Conservation (phyloP, 2,113 vertebrate species). For the Oophaga pumilio region DNA sequence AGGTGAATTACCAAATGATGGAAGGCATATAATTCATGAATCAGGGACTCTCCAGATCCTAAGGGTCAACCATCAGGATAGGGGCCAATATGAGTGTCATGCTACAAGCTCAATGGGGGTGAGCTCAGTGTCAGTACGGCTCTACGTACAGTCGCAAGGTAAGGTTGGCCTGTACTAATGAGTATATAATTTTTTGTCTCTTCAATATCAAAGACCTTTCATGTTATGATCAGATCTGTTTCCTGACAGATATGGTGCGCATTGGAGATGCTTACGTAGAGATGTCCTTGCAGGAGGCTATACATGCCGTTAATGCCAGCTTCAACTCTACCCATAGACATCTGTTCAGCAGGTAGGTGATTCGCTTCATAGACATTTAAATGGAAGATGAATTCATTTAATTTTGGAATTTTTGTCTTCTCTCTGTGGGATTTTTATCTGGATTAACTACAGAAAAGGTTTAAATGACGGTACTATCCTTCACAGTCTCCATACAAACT, state of each 20-base stretch:
- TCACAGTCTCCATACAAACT: background rate
- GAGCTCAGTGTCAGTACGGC: slow-evolving; percentile 58
- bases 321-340: slow-evolving; percentile 71
- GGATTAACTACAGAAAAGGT: background rate
- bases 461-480: background rate
- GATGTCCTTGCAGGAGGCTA: slow-evolving; percentile 69
- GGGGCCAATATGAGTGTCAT: slow-evolving; percentile 72
- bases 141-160: slow-evolving; percentile 68
- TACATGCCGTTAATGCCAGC: slow-evolving; percentile 72
- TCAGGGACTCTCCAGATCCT: slow-evolving; percentile 65
- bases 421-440: background rate
- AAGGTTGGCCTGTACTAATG: background rate
- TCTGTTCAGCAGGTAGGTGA: slow-evolving; percentile 70
- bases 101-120: slow-evolving; percentile 69
- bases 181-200: background rate
- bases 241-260: slow-evolving; percentile 57
- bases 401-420: background rate
- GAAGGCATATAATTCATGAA: slow-evolving; percentile 67
- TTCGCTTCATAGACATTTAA: background rate
- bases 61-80: slow-evolving; percentile 67
- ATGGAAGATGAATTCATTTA: background rate
- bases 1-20: slow-evolving; percentile 64
- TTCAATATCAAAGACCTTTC: background rate
- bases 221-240: background rate
- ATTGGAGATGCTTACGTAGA: slow-evolving; percentile 70